These are phyloP conservation scores for Leptinotarsa texana DNA, from an alignment of 1,140 invertebrate genomes.

Conservation along the genomic window DNA sequence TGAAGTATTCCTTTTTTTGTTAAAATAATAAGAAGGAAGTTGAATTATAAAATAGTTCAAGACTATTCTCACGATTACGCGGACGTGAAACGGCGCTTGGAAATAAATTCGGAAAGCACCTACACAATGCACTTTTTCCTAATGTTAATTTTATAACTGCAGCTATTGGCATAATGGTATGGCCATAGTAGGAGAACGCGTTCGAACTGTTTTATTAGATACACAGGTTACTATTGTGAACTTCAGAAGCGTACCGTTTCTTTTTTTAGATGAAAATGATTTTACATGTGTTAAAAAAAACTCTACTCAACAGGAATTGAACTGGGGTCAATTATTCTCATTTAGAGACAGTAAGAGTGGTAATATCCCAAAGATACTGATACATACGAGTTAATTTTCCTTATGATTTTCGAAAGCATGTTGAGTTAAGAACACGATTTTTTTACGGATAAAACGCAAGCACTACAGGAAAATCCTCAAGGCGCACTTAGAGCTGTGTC, in stretches of 20 bases:
- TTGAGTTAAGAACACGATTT: too few relatives aligned
- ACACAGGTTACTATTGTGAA: constrained; percentile 1
- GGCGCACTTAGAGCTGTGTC: too few relatives aligned
- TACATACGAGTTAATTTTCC: too few relatives aligned
- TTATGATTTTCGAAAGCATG: too few relatives aligned
- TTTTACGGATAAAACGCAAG: too few relatives aligned
- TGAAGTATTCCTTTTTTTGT: background rate
- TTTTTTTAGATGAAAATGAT: background rate
- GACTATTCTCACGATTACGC: constrained; percentile 10
- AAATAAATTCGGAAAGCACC: background rate
- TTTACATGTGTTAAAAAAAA: background rate
- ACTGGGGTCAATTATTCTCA: background rate
- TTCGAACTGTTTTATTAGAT: background rate
- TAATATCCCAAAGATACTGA: too few relatives aligned
- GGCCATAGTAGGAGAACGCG: background rate
- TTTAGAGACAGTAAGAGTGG: too few relatives aligned
- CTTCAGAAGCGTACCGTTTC: background rate
- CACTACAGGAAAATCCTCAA: too few relatives aligned
- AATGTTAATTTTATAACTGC: constrained; percentile 11
- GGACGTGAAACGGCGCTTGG: background rate
- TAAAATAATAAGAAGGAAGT: background rate
- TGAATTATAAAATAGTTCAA: background rate
- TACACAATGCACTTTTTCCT: constrained; percentile 11
- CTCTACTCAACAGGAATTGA: background rate
- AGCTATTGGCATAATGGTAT: background rate